Evolutionary conservation across 1,140 invertebrate genomes (phyloP).

Genomic region (Pseudomyrmex cubaensis): DNA sequence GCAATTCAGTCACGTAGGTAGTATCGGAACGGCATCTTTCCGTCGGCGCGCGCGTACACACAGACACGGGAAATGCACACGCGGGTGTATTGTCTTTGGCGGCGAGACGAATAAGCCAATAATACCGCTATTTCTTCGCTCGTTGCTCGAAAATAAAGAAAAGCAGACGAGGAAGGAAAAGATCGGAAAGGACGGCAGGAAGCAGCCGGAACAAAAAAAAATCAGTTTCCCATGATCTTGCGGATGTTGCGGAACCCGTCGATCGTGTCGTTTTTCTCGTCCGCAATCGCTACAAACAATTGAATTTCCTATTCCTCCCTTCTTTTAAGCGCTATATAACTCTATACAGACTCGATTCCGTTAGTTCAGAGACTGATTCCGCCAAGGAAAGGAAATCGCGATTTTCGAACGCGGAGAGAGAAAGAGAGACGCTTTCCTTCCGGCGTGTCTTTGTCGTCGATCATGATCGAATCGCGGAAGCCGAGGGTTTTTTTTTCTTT

Average conservation of each 20-base stretch:
- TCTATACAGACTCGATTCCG: constrained; percentile 27
- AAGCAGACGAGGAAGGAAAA: background rate
- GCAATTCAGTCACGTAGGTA: constrained; percentile 72
- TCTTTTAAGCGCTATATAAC: constrained; percentile 8
- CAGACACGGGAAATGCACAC: background rate
- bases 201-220: constrained; percentile 68
- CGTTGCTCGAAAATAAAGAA: constrained; percentile 51
- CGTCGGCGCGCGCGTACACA: background rate
- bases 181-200: constrained; percentile 42
- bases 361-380: constrained; percentile 42
- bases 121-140: constrained; percentile 80
- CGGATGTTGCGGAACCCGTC: constrained; percentile 38
- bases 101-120: constrained; percentile 83
- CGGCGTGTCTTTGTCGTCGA: constrained; percentile 41
- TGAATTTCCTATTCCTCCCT: constrained; percentile 59
- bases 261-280: constrained; percentile 23
- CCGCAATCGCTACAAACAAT: constrained; percentile 60
- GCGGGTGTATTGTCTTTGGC: constrained; percentile 59
- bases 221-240: constrained; percentile 74
- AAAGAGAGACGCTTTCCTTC: constrained; percentile 8
- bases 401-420: background rate
- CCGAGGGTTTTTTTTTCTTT: background rate
- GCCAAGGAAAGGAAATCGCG: constrained; percentile 30
- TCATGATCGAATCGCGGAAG: constrained; percentile 38
- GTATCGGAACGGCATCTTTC: constrained; percentile 53